Evolutionary conservation across 1,140 invertebrate species (phyloP), one percentile per base, ranked within the genome.

Genomic region (Brachionus koreanus): DNA sequence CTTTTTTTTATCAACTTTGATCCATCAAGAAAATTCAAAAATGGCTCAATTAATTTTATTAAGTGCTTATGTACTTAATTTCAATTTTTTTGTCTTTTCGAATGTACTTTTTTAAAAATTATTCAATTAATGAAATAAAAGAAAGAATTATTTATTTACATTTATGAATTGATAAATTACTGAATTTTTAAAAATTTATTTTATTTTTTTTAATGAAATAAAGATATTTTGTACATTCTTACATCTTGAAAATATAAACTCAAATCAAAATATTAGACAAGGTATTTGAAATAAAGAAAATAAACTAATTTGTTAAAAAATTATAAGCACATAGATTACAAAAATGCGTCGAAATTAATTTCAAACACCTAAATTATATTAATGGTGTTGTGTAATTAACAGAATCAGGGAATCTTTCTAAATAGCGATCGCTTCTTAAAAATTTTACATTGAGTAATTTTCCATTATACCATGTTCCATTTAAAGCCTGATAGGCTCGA

Each of bases 381-480:
- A 79, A 65, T 9, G 76, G 76, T 43, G 49, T 37, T 19, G 16
- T 65, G 25, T n/a, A 79, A 65, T 61, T 57, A 61, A 65, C n/a
- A 9, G 76, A 79, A 9, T 79, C 76, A 42, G 76, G 76, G 57
- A 79, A 79, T 61, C 76, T 35, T 65, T 79, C 49, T 25, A 79
- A 61, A 65, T 79, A 79, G n/a, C 76, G 46, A 65, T 79, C 76
- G 25, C 61, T 43, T 57, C 76, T 57, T 37, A 79, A 43, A 65
- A 79, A 79, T 79, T 79, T 79, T 33, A 79, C 76, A 79, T 79
- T 79, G 2, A 79, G 39, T 12, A 79, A 65, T 25, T 61, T 79
- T 13, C 76, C 76, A 65, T 35, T 79, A 37, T 79, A 79, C 76
- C 76, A 79, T 23, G 76, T 79, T 25, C 49, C 76, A 61, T 79